Conservation (phyloP, 2,888 invertebrate genomes). For the Drosophila paramelanica region DNA sequence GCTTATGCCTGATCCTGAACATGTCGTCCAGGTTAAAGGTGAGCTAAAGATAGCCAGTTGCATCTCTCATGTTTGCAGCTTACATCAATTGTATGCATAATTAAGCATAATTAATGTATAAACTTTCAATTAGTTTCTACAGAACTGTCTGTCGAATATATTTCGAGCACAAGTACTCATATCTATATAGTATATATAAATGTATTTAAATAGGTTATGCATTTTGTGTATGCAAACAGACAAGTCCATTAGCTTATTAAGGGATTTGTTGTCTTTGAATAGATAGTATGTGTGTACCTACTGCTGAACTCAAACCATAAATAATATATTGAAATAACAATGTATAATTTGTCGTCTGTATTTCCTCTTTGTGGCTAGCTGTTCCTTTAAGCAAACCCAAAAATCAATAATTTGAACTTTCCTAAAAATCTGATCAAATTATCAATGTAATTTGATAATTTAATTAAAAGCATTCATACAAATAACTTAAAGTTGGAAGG, state of each 20-base stretch:
- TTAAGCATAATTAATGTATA: no score
- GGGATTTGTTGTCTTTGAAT: conserved; percentile 65
- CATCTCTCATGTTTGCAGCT: no score
- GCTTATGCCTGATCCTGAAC: no score
- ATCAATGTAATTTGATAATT: not conserved
- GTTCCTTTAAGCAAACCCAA: conserved; percentile 34
- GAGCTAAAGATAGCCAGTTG: no score
- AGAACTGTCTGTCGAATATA: not conserved
- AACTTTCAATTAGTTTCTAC: no score
- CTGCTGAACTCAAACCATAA: conserved; percentile 16
- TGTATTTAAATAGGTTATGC: conserved; percentile 32
- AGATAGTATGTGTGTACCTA: conserved; percentile 30
- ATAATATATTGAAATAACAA: conserved; percentile 16
- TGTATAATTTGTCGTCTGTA: conserved; percentile 6
- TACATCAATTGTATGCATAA: not conserved
- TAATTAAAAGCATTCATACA: no score
- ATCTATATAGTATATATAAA: conserved; percentile 18
- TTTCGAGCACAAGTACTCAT: no score
- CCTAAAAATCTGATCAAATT: conserved; percentile 9
- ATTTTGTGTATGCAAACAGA: conserved; percentile 57
- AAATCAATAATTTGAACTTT: conserved; percentile 62
- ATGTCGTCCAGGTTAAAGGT: no score
- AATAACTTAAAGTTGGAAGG: not conserved
- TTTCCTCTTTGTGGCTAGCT: conserved; percentile 12
- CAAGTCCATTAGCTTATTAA: conserved; percentile 80